Base-by-base conservation (phyloP, 2,888 invertebrate species). In the Esperia sulphurella region DNA sequence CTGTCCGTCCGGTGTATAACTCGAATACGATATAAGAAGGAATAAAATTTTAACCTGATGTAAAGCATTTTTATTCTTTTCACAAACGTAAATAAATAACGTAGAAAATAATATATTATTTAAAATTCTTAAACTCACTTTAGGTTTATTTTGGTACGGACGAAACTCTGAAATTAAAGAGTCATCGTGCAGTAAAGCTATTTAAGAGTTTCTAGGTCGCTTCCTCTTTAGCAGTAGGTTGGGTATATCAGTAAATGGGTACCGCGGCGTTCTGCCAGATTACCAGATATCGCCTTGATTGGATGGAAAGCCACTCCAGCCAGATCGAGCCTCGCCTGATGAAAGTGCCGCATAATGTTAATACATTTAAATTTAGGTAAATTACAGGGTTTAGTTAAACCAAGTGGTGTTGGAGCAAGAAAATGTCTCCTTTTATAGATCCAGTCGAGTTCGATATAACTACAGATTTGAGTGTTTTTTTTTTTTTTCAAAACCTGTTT, bases 181-280 rank as follows among this genome's bases (percentile, higher is more conserved):
- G 14, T 49, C 45, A 45, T 46, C 41, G 37, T 38, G 41, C 46
- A 55, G 52, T 41, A 61, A 58, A 64, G 62, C 61, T 61, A 62
- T 65, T 67, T 58, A 57, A 59, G 42, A 44, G 12, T 65, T 75
- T 72, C 68, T 70, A 57, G 76, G 76, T 63, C 76, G 73, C 60
- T 71, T 76, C 75, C 75, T 74, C 60, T 67, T 75, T 53, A 45
- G 55, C 54, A 54, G 52, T 60, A 68, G 69, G 69, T 69, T 64
- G 56, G 58, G 50, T 57, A 55, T 8, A 31, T 35, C 10, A 44
- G 54, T 51, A 52, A 40, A 41, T 46, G 38, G 42, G 42, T 43
- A 45, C 8, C 21, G 28, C 30, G 21, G 28, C 35, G 14, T 21
- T 45, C 43, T 35, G 41, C 13, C 30, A 48, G 48, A 52, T 52